Evolutionary conservation across 1,140 invertebrate genomes (phyloP).

Genomic region (Hyposmocoma kahamanoa): DNA sequence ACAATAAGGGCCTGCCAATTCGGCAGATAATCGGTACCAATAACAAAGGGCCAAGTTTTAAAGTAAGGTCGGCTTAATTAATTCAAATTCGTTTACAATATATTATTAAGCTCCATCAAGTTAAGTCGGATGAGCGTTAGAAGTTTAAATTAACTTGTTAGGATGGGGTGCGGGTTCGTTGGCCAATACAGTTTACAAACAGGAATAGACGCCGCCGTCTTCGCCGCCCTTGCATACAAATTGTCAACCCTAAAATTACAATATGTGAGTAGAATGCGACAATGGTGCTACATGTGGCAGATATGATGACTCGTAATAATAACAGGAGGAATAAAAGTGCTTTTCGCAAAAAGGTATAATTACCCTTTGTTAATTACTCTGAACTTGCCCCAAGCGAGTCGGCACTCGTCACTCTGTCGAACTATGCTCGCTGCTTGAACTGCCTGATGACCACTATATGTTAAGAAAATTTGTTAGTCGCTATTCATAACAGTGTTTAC

Average conservation of each 20-base stretch:
- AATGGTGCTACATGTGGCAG: background rate
- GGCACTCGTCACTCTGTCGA: too few species aligned
- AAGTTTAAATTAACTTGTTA: conserved; percentile 63
- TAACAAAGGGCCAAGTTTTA: background rate
- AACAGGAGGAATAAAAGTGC: too few species aligned
- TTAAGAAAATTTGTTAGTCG: too few species aligned
- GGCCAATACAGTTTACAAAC: conserved; percentile 42
- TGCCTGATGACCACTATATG: too few species aligned
- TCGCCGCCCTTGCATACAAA: conserved; percentile 43
- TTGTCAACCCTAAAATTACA: conserved; percentile 30
- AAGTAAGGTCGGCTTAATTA: conserved; percentile 3
- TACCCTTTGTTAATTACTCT: too few species aligned
- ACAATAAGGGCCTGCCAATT: too few species aligned
- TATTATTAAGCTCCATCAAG: conserved; percentile 47
- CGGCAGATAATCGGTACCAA: background rate
- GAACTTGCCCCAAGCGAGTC: too few species aligned
- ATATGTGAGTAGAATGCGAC: conserved; percentile 18
- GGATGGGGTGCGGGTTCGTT: conserved; percentile 23
- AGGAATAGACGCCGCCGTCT: conserved; percentile 20
- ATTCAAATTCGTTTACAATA: conserved; percentile 42
- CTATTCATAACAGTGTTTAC: too few species aligned
- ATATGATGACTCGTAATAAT: too few species aligned
- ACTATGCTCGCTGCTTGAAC: too few species aligned
- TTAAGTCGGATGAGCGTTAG: conserved; percentile 49
- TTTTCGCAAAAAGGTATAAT: too few species aligned